Evolutionary conservation across 2,797 vertebrate species (phyloP).

Genomic region (Echeneis naucrates): DNA sequence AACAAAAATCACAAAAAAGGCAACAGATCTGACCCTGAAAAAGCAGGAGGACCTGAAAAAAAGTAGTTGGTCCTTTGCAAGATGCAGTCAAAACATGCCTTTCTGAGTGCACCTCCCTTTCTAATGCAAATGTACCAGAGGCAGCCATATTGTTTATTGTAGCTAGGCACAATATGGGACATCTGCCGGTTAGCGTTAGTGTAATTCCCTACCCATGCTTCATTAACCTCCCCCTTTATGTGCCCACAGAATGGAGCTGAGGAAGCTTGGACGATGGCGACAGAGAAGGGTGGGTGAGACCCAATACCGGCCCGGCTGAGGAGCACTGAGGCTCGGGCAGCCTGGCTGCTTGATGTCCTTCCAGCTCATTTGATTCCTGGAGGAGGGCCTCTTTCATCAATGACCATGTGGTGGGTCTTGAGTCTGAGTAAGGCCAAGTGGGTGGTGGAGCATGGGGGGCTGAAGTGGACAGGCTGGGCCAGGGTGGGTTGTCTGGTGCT

Average conservation of each 20-base stretch:
- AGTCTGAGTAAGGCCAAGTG: conserved; percentile 76
- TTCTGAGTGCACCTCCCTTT: conserved; percentile 84
- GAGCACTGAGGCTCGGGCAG: conserved; percentile 64
- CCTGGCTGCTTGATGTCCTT: conserved; percentile 91
- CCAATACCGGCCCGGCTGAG: conserved; percentile 67
- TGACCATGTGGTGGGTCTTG: conserved; percentile 88
- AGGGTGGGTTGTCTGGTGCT: conserved; percentile 47
- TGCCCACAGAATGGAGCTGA: conserved; percentile 86
- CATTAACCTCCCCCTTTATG: conserved; percentile 90
- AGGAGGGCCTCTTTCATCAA: conserved; percentile 88
- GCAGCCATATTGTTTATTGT: conserved; percentile 89
- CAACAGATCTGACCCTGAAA: conserved; percentile 62
- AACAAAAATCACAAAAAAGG: conserved; percentile 60
- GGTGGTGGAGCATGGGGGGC: conserved; percentile 66
- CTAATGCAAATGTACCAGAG: conserved; percentile 85
- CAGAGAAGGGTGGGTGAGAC: conserved; percentile 70
- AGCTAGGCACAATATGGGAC: conserved; percentile 86
- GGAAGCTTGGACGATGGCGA: conserved; percentile 64
- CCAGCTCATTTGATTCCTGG: conserved; percentile 93
- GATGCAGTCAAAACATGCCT: conserved; percentile 85
- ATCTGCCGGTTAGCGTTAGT: conserved; percentile 89
- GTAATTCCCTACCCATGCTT: conserved; percentile 92
- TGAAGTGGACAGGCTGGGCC: conserved; percentile 51
- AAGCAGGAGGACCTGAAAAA: conserved; percentile 46
- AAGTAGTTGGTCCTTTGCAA: conserved; percentile 68